Evolutionary conservation across 2,113 vertebrate genomes (phyloP), one percentile per base, ranked within the genome.

Genomic region (Paradoxurus hermaphroditus): DNA sequence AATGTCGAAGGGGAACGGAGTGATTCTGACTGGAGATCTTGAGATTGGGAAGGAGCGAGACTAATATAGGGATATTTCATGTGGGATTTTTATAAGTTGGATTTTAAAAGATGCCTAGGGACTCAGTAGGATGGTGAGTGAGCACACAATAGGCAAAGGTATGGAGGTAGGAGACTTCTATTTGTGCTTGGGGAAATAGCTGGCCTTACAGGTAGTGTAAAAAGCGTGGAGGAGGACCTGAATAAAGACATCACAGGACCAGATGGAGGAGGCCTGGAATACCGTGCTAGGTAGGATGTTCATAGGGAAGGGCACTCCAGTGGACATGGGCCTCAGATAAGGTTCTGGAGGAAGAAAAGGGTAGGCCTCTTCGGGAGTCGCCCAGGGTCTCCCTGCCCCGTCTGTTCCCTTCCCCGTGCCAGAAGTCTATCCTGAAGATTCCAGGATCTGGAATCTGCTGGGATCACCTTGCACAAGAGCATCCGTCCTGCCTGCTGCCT

Each of bases 391-490:
- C 27, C 12, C 95, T n/a, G 18, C 7, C 19, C 0, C 39, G 34
- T 39, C 70, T 86, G 12, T 82, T 92, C 36, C 83, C 46, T 41
- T 27, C 9, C 39, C 51, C 0, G 23, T 19, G 15, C 67, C 41
- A 36, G 29, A 86, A 68, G 36, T 46, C 36, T 79, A 89, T 68
- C 3, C 7, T 39, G 75, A 72, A 96, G 70, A 34, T 90, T 62
- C 51, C 39, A 70, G 88, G 62, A 21, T 39, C 70, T 53, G 51
- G n/a, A n/a, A n/a, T 63, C 41, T 18, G 44, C 59, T 73, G 84
- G 56, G 14, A 31, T 95, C 67, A 96, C 56, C 75, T 94, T 97
- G 97, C 91, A 95, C 97, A 96, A 98, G 73, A 94, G 90, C 88
- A 91, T 94, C 79, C 27, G 16, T 97, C 53, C 86, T 0, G 0